These are phyloP conservation scores for Vannuccia rotundouncinata DNA, from an alignment of 2,888 invertebrate genomes.

Conservation along the genomic window DNA sequence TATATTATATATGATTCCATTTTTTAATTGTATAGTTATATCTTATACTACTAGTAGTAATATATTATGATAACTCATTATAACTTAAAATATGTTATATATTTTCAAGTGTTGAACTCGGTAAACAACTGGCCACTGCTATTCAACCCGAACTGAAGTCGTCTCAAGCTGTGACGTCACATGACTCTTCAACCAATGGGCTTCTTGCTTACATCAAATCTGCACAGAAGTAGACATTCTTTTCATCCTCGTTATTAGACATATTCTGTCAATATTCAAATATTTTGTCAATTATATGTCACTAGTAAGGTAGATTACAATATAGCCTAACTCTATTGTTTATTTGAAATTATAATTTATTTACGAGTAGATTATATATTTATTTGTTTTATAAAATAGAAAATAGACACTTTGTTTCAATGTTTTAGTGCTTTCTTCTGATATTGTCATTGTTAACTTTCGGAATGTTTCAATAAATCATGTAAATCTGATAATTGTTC, in stretches of 20 bases:
- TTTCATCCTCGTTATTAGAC: no score
- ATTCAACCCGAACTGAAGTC: conserved; percentile 82
- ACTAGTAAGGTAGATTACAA: no score
- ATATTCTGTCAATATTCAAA: no score
- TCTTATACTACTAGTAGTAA: background rate
- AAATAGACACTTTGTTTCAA: no score
- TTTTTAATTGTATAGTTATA: background rate
- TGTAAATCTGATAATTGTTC: no score
- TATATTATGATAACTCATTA: background rate
- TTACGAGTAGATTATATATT: background rate
- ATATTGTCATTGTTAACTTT: no score
- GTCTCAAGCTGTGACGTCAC: conserved; percentile 62
- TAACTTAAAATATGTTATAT: conserved; percentile 11
- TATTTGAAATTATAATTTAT: no score
- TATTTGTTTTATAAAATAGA: no score
- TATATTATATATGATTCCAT: background rate
- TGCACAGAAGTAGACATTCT: conserved; percentile 34
- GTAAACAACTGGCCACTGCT: conserved; percentile 94
- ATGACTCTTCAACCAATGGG: conserved; percentile 92
- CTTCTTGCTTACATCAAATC: conserved; percentile 81
- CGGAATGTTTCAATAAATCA: no score
- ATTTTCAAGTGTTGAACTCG: conserved; percentile 75
- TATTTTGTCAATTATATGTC: no score
- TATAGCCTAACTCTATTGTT: no score
- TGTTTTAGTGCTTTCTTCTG: no score